A percentile compares a stretch with the other conserved stretches of the same genome.
Conservation (phyloP, 2,797 vertebrate species). For the Diglossa cyanea region DNA sequence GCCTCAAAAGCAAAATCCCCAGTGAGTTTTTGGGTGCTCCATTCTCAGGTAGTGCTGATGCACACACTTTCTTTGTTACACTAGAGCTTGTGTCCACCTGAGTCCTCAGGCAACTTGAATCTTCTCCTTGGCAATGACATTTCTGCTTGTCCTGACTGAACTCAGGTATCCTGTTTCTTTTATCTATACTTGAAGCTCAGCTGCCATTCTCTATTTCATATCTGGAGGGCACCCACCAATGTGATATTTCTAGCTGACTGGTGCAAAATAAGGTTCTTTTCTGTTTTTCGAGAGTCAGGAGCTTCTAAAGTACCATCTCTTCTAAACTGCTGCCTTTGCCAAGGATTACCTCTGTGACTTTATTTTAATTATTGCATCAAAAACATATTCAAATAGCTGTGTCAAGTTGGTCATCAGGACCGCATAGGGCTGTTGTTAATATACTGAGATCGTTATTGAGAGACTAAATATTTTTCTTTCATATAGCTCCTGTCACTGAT, state of each 20-base stretch:
- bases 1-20: background rate
- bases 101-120: background rate
- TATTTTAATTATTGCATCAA: background rate
- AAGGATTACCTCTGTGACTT: background rate
- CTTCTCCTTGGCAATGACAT: background rate
- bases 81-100: background rate
- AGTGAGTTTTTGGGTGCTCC: background rate
- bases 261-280: background rate
- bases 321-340: background rate
- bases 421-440: background rate
- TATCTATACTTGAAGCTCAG: background rate
- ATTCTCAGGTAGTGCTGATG: background rate
- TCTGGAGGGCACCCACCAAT: background rate
- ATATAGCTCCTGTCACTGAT: background rate
- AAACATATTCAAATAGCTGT: background rate
- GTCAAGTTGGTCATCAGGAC: background rate
- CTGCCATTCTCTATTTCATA: background rate
- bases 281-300: background rate
- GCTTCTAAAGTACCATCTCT: background rate
- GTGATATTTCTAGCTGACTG: background rate
- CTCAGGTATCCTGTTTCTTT: background rate
- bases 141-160: background rate
- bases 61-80: background rate
- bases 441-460: background rate
- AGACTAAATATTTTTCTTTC: background rate